Evolutionary conservation across 2,797 vertebrate genomes (phyloP).

Genomic region (Propithecus perrieri): DNA sequence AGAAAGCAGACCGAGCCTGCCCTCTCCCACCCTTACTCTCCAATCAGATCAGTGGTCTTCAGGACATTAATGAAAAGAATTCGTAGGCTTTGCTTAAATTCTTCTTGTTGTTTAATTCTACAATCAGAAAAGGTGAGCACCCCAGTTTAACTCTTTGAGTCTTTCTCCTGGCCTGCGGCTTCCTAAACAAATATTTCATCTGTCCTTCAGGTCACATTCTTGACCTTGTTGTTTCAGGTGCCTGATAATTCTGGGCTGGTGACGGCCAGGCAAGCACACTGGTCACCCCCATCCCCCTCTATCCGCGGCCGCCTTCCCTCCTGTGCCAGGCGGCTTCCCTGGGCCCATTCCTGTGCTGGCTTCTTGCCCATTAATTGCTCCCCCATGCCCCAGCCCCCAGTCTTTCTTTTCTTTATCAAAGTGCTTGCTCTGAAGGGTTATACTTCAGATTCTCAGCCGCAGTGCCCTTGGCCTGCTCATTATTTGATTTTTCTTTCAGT

Average conservation of each 20-base stretch:
- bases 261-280: neutral
- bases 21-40: neutral
- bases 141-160: slow-evolving; percentile 28
- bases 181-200: slow-evolving; percentile 55
- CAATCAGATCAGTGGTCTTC: neutral
- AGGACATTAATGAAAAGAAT: neutral
- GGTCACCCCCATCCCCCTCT: neutral
- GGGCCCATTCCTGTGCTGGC: neutral
- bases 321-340: neutral
- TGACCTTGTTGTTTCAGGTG: slow-evolving; percentile 74
- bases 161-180: slow-evolving; percentile 37
- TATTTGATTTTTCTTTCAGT: slow-evolving; percentile 46
- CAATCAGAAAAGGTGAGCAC: slow-evolving; percentile 49
- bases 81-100: neutral
- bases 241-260: slow-evolving; percentile 56
- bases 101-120: neutral
- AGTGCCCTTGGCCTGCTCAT: neutral
- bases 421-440: neutral
- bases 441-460: neutral
- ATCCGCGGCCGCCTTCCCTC: fast-evolving
- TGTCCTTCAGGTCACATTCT: slow-evolving; percentile 51
- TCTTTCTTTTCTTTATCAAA: slow-evolving; percentile 55
- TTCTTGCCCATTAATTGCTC: slow-evolving; percentile 13
- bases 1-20: neutral
- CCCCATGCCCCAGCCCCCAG: neutral